Percentiles rank a stretch among this genome's conserved stretches.
Evolutionary conservation across 2,113 vertebrate genomes (phyloP).

Genomic region (Willisornis vidua): DNA sequence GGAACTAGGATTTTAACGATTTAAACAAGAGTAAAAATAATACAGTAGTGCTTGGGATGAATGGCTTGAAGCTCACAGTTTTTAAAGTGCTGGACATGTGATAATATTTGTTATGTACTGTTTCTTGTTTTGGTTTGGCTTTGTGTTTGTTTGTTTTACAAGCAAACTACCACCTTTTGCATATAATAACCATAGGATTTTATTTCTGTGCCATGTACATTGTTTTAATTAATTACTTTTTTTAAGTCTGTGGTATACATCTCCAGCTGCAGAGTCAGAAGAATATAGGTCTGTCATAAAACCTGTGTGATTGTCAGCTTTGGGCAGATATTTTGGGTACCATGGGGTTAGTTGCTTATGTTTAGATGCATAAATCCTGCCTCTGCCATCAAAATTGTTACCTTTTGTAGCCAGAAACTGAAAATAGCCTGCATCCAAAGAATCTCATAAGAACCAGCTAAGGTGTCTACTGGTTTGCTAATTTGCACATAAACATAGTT

Average conservation of each 20-base stretch:
- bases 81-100: not conserved
- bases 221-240: not conserved
- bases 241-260: not conserved
- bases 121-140: not conserved
- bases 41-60: not conserved
- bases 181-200: not conserved
- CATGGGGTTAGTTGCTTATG: not conserved
- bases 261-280: not conserved
- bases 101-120: not conserved
- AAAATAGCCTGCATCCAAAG: not conserved
- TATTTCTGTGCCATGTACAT: not conserved
- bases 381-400: not conserved
- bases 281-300: not conserved
- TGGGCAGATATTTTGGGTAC: not conserved
- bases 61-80: not conserved
- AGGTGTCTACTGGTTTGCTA: not conserved
- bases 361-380: not conserved
- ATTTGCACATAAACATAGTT: not conserved
- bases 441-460: not conserved
- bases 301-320: not conserved
- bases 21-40: not conserved
- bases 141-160: not conserved
- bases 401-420: not conserved
- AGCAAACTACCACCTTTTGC: not conserved
- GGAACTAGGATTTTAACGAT: not conserved